Evolutionary conservation across 2,888 invertebrate genomes (phyloP), one percentile per base, ranked within the genome.

Genomic region (Macaria notata): DNA sequence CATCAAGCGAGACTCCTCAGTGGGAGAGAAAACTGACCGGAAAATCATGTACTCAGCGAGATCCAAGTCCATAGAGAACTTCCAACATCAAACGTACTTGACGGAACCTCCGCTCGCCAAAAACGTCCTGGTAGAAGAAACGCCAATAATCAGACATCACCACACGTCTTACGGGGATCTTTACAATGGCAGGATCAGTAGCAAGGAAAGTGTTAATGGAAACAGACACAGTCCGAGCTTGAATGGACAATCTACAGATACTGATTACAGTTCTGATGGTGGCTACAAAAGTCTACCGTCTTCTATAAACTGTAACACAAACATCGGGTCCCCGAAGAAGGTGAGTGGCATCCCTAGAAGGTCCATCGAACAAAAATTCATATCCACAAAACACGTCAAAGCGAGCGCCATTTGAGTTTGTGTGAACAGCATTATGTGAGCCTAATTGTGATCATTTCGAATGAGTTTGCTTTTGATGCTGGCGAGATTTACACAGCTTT

Each of bases 281-380:
- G 92, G 92, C 1, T 92, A 92, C 77, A 92, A 92, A 63, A 92
- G 92, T 0, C 75, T 92, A n/a, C 92, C 92, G 7, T 92, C 92
- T 1, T 89, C 88, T 8, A 92, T 92, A 53, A 92, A 89, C 71
- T 88, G 83, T 68, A 87, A 50, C 30, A 50, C 50, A n/a, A 50
- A 78, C 61, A 73, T 73, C 3, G 65, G 68, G 52, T 84, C 90
- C 39, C 85, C 90, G 3, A 89, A 86, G 65, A 90, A 88, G 71
- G 80, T 88, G 52, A 92, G 92, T 70, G 92, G 92, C 38, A 92
- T 92, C 60, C 92, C 92, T 8, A 73, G 92, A 65, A 78, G 92
- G 68, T 90, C 92, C 31, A 78, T 89, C 57, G 91, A 92, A 64
- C 88, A 88, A 65, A 90, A 85, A 73, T 88, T 90, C 66, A 76